A percentile compares a stretch with the other conserved stretches of the same genome.
Conservation (phyloP, 2,888 invertebrate genomes). For the Stomorhina lunata region DNA sequence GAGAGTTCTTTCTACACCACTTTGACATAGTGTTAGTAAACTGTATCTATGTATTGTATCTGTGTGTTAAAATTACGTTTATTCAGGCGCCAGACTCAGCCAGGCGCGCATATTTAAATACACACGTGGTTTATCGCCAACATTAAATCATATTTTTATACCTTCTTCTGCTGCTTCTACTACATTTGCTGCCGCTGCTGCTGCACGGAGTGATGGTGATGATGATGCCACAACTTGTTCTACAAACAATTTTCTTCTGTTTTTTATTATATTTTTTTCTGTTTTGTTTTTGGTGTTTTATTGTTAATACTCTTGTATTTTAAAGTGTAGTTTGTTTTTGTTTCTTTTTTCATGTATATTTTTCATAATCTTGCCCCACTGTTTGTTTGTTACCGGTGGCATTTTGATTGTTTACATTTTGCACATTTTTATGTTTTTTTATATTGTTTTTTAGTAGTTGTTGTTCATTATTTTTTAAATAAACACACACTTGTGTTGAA, state of each 20-base stretch:
- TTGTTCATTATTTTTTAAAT: slow-evolving; percentile 20
- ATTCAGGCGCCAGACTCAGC: slow-evolving; percentile 75
- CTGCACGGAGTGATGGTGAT: slow-evolving; percentile 49
- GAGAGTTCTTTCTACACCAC: slow-evolving; percentile 10
- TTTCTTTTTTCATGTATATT: no score
- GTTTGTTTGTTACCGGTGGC: slow-evolving; percentile 67
- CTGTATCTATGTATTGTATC: background rate
- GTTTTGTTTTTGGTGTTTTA: background rate
- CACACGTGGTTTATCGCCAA: slow-evolving; percentile 80
- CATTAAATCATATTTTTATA: slow-evolving; percentile 80
- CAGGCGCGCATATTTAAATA: slow-evolving; percentile 79
- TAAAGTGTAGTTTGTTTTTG: slow-evolving; percentile 7
- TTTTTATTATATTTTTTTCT: slow-evolving; percentile 33
- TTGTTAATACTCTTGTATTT: slow-evolving; percentile 37
- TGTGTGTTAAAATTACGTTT: slow-evolving; percentile 78
- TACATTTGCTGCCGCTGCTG: slow-evolving; percentile 64
- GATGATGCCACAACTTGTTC: slow-evolving; percentile 50
- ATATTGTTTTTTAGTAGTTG: slow-evolving; percentile 28
- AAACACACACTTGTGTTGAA: slow-evolving; percentile 24
- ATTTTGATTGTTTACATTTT: slow-evolving; percentile 78
- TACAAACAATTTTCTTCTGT: slow-evolving; percentile 41
- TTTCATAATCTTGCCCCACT: slow-evolving; percentile 25
- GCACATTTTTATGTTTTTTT: slow-evolving; percentile 70
- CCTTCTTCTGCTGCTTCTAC: slow-evolving; percentile 58
- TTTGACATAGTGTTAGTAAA: background rate